A percentile compares a stretch with the other conserved stretches of the same genome.
These are phyloP conservation scores for Picathartes gymnocephalus DNA, from an alignment of 2,113 vertebrate species.

Conservation along the genomic window DNA sequence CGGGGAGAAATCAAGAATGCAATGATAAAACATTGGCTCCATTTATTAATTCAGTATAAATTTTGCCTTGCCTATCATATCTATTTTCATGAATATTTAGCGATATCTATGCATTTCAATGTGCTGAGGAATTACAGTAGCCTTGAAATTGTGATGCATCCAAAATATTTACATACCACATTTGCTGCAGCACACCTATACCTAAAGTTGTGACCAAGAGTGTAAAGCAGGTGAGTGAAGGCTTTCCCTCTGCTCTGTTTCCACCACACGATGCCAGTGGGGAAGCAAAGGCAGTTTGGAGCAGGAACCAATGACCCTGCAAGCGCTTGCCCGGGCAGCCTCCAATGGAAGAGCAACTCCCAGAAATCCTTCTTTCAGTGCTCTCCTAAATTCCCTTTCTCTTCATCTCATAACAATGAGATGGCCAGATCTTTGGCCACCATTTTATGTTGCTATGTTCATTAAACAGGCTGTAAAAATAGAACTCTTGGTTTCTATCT, in stretches of 20 bases:
- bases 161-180: not conserved
- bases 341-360: not conserved
- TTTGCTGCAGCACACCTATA: not conserved
- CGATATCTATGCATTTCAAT: not conserved
- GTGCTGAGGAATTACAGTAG: not conserved
- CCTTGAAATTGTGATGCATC: not conserved
- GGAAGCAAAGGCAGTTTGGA: not conserved
- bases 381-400: not conserved
- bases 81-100: not conserved
- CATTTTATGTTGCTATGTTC: not conserved
- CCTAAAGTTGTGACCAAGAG: fast-evolving
- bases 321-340: not conserved
- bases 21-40: not conserved
- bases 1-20: not conserved
- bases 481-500: not conserved
- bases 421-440: not conserved
- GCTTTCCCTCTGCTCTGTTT: not conserved
- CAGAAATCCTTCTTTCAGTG: not conserved
- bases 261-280: fast-evolving
- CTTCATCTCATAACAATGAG: not conserved
- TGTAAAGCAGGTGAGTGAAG: fast-evolving
- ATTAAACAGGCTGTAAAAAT: not conserved
- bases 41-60: not conserved
- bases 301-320: not conserved
- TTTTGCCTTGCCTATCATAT: not conserved